Evolutionary conservation across 2,113 vertebrate species (phyloP).

Genomic region (Mobula birostris): DNA sequence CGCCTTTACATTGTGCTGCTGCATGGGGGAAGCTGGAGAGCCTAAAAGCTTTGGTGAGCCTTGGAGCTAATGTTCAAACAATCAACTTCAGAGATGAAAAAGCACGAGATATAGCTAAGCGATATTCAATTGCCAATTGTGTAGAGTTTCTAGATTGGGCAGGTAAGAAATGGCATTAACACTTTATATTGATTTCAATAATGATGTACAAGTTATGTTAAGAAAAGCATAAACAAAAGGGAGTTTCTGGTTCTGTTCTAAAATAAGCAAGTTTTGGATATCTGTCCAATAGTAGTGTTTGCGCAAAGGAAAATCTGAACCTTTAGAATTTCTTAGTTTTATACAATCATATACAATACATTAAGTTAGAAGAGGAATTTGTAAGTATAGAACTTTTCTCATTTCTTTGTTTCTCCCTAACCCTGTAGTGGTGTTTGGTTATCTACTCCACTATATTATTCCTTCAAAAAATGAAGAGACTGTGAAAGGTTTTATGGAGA

Average conservation of each 20-base stretch:
- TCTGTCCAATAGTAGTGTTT: neutral
- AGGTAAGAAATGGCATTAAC: slow-evolving; percentile 49
- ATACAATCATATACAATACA: neutral
- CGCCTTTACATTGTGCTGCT: slow-evolving; percentile 62
- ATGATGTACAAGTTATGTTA: neutral
- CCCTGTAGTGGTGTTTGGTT: neutral
- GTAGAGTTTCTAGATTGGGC: slow-evolving; percentile 57
- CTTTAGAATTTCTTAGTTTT: neutral
- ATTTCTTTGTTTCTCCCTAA: neutral
- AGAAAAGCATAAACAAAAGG: neutral
- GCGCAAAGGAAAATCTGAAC: neutral
- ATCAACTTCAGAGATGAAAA: slow-evolving; percentile 57
- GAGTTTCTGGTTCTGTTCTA: neutral
- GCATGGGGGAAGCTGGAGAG: slow-evolving; percentile 70
- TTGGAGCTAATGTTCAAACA: slow-evolving; percentile 56
- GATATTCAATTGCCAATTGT: slow-evolving; percentile 57
- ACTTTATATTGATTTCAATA: neutral
- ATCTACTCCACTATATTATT: neutral
- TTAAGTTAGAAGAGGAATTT: neutral
- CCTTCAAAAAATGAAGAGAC: neutral
- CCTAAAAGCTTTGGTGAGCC: slow-evolving; percentile 58
- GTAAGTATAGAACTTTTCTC: neutral
- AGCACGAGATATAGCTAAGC: slow-evolving; percentile 58
- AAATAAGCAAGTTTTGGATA: neutral
- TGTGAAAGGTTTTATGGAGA: neutral